A percentile compares a stretch with the other conserved stretches of the same genome.
Conservation (phyloP, 2,113 vertebrate genomes). For the Zosterops borbonicus region DNA sequence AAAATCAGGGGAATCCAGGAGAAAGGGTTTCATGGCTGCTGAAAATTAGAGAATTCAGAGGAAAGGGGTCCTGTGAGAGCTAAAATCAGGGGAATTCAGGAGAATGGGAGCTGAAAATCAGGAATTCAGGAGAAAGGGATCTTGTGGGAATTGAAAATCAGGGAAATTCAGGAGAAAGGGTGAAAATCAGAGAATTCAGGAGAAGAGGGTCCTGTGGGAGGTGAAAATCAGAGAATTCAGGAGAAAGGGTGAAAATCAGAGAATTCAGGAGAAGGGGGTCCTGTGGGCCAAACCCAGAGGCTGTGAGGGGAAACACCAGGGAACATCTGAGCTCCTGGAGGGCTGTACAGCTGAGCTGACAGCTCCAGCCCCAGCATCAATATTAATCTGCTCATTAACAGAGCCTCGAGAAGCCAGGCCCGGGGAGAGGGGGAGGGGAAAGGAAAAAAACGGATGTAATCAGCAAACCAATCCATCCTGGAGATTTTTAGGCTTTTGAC, state of each 20-base stretch:
- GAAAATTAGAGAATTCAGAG: no score
- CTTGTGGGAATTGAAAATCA: neutral
- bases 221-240: neutral
- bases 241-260: neutral
- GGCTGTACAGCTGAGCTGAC: neutral
- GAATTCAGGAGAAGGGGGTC: neutral
- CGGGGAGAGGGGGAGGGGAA: neutral
- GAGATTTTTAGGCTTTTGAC: neutral
- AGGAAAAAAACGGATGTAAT: neutral
- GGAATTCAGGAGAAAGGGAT: neutral
- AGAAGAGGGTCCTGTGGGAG: neutral
- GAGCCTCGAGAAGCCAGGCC: neutral
- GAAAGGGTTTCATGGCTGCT: no score
- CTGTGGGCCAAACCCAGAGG: neutral
- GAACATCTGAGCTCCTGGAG: neutral
- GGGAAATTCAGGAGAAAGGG: neutral
- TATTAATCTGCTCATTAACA: conserved; percentile 38
- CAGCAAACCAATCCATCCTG: neutral
- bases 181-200: neutral
- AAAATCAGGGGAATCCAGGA: neutral
- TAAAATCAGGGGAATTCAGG: no score
- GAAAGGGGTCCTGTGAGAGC: no score
- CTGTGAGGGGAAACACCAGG: neutral
- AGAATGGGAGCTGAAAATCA: no score
- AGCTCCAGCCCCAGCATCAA: neutral